Percentiles rank a stretch among this genome's conserved stretches.
Conservation (phyloP, 35 echinoderm and acorn worm species). For the Holothuria glaberrima region DNA sequence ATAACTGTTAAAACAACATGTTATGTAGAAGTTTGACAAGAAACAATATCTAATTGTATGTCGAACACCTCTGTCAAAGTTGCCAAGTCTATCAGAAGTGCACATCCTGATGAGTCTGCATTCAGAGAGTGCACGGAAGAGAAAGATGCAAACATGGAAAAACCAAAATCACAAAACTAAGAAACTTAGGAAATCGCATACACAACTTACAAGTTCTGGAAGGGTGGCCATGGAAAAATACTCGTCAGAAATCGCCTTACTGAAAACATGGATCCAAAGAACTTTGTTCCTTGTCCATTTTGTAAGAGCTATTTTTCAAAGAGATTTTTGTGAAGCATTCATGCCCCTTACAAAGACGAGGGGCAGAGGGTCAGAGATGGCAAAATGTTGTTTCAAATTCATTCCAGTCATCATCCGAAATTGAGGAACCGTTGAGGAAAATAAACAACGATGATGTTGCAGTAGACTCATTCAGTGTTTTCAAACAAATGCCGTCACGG, state of each 20-base stretch:
- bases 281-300: constrained; percentile 73
- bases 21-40: constrained; percentile 57
- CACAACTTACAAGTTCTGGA: constrained; percentile 65
- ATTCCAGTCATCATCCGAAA: not conserved
- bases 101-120: constrained; percentile 52
- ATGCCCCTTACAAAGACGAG: constrained; percentile 55
- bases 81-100: constrained; percentile 59
- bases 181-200: constrained; percentile 68
- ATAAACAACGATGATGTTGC: constrained; percentile 43
- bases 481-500: too few species aligned
- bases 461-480: constrained; percentile 12
- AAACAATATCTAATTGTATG: constrained; percentile 58
- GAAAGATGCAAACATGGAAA: constrained; percentile 40
- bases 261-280: constrained; percentile 29
- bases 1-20: constrained; percentile 50
- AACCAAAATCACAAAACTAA: constrained; percentile 55
- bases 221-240: constrained; percentile 62
- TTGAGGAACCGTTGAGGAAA: constrained; percentile 37
- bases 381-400: constrained; percentile 9
- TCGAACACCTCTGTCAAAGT: constrained; percentile 52
- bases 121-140: constrained; percentile 48
- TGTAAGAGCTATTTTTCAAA: constrained; percentile 74
- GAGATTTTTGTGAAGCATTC: constrained; percentile 70
- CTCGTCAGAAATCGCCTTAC: constrained; percentile 66
- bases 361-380: constrained; percentile 23